Conservation (phyloP, 1,140 invertebrate species). For the Helicorthomorpha holstii region DNA sequence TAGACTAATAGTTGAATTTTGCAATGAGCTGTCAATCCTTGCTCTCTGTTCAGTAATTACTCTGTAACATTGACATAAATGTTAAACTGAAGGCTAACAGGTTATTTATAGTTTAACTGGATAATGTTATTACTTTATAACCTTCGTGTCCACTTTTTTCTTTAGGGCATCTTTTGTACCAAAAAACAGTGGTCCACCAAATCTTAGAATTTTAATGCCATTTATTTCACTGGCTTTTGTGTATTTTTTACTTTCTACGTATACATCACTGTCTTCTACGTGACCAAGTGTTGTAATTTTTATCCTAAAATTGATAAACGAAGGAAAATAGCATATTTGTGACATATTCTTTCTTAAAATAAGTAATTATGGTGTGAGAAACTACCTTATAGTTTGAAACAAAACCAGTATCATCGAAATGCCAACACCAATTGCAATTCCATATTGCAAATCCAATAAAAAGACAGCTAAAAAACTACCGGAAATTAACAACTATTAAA, state of each 20-base stretch:
- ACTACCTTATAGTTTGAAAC: not conserved
- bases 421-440: conserved; percentile 49
- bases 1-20: too few relatives aligned
- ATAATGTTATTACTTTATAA: not conserved
- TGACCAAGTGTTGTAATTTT: conserved; percentile 38
- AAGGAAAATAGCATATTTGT: not conserved
- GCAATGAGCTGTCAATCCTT: not conserved
- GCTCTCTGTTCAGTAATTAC: too few relatives aligned
- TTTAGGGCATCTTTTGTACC: conserved; percentile 44
- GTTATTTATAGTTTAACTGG: not conserved
- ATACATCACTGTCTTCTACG: conserved; percentile 53
- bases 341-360: not conserved
- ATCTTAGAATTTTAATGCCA: conserved; percentile 55
- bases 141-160: conserved; percentile 29
- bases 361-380: too few relatives aligned
- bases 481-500: not conserved
- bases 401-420: not conserved
- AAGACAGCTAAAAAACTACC: conserved; percentile 47
- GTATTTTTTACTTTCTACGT: conserved; percentile 49
- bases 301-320: not conserved
- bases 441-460: conserved; percentile 68
- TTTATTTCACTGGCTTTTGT: conserved; percentile 43
- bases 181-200: conserved; percentile 56
- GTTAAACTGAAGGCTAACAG: too few relatives aligned
- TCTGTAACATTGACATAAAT: too few relatives aligned